Evolutionary conservation across 2,888 invertebrate species (phyloP).

Genomic region (Catotricha subobsoleta): DNA sequence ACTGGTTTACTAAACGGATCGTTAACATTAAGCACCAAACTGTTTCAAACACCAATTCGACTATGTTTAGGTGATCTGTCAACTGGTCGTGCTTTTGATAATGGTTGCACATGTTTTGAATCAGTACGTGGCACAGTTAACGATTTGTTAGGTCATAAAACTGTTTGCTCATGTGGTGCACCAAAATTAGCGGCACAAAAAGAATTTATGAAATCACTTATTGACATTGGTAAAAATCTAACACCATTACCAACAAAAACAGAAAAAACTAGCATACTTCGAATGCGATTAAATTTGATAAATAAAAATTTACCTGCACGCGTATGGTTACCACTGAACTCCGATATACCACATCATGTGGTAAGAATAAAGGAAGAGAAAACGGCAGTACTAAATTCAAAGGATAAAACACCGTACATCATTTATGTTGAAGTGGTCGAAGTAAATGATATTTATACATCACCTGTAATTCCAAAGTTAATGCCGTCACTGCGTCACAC

Average conservation of each 20-base stretch:
- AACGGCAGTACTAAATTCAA: constrained; percentile 95
- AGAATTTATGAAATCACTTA: constrained; percentile 74
- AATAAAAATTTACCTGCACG: constrained; percentile 95
- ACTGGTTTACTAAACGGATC: constrained; percentile 38
- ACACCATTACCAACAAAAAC: constrained; percentile 73
- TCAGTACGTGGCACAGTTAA: constrained; percentile 65
- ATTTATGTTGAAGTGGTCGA: constrained; percentile 95
- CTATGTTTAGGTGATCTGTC: constrained; percentile 75
- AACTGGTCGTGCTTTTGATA: constrained; percentile 91
- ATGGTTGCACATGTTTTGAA: constrained; percentile 82
- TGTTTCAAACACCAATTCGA: constrained; percentile 34
- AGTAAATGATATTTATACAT: constrained; percentile 62
- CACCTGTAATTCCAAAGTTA: constrained; percentile 77
- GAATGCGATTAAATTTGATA: constrained; percentile 81
- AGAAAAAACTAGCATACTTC: constrained; percentile 75
- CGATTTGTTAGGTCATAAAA: constrained; percentile 55
- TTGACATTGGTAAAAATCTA: constrained; percentile 68
- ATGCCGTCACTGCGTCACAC: constrained; percentile 77
- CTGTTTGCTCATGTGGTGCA: constrained; percentile 59
- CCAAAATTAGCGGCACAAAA: constrained; percentile 67
- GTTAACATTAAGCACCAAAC: constrained; percentile 15
- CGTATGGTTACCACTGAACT: constrained; percentile 92
- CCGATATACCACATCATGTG: constrained; percentile 72
- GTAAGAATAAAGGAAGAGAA: constrained; percentile 93
- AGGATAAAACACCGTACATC: constrained; percentile 79